These are phyloP conservation scores for Leptopilina syphax DNA, from an alignment of 2,888 invertebrate genomes.

Conservation along the genomic window DNA sequence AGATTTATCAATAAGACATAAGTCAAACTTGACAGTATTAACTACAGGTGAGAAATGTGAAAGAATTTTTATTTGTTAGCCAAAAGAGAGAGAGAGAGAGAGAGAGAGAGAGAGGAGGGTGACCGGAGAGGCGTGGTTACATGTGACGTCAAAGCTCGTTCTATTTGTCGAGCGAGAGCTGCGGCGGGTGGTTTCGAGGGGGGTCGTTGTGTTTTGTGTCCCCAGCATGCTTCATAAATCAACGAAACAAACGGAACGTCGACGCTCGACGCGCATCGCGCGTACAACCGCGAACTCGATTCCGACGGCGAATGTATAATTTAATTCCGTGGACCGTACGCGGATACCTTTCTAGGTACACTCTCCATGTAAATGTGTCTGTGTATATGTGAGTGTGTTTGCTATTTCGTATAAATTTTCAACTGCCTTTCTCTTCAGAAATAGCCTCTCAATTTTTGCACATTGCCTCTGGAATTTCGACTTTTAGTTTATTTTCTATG, in stretches of 20 bases:
- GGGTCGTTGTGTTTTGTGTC: slow-evolving; percentile 72
- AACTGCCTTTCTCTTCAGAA: slow-evolving; percentile 12
- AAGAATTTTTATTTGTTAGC: neutral
- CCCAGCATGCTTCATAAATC: slow-evolving; percentile 75
- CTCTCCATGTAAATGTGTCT: slow-evolving; percentile 27
- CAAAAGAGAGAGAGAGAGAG: neutral
- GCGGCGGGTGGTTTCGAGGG: slow-evolving; percentile 42
- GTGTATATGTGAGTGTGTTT: slow-evolving; percentile 48
- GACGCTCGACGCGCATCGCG: slow-evolving; percentile 62
- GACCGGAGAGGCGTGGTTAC: slow-evolving; percentile 67
- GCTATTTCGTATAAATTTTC: slow-evolving; percentile 47
- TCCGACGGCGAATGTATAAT: slow-evolving; percentile 68
- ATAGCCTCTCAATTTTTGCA: slow-evolving; percentile 7
- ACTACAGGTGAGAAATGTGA: neutral
- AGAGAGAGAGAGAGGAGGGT: slow-evolving; percentile 27
- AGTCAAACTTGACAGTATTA: too few species aligned
- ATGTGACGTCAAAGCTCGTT: slow-evolving; percentile 71
- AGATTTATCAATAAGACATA: neutral
- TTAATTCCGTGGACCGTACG: slow-evolving; percentile 59
- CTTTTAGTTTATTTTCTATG: neutral
- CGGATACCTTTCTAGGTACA: slow-evolving; percentile 29
- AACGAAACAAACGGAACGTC: slow-evolving; percentile 74
- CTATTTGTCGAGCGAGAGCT: slow-evolving; percentile 64
- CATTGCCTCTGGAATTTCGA: slow-evolving; percentile 10
- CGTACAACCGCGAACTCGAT: slow-evolving; percentile 61